phyloP scores from a whole-genome alignment of 2,888 invertebrate genomes.

The Liopterus haemorrhoidalis region DNA sequence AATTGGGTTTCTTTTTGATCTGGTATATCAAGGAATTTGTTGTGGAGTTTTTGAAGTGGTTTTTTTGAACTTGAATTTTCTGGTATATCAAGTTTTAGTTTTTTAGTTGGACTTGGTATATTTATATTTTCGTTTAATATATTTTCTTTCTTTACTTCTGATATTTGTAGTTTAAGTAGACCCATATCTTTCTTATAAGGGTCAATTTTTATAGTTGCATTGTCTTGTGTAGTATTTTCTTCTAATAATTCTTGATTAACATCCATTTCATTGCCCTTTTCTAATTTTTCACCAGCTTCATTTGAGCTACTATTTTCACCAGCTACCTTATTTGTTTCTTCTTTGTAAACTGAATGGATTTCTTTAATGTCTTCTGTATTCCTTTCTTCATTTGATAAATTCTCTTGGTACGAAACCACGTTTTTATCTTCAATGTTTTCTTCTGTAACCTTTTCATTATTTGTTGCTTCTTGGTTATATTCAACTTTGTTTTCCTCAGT shows the following conservation, averaged over 20 bases:
- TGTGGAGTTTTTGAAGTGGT: neutral
- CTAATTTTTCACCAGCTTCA: neutral
- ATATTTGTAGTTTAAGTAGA: no score
- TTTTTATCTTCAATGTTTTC: constrained; percentile 6
- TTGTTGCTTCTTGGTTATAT: neutral
- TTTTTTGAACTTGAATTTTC: constrained; percentile 1
- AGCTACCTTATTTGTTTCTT: neutral
- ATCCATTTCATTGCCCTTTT: neutral
- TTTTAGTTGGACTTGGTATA: no score
- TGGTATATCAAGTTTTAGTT: no score
- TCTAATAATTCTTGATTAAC: no score
- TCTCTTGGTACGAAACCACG: no score
- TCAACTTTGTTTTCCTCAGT: neutral
- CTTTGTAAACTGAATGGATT: constrained; percentile 12
- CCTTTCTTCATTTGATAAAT: constrained; percentile 11
- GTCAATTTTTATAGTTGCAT: no score
- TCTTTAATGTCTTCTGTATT: constrained; percentile 14
- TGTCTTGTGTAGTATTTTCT: no score
- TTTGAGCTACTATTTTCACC: neutral
- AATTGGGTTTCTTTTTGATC: constrained; percentile 3
- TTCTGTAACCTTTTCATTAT: neutral
- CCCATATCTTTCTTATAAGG: no score
- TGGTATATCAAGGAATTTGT: neutral
- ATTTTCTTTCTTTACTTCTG: no score
- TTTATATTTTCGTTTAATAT: no score